Evolutionary conservation across 1,140 invertebrate genomes (phyloP).

Genomic region (Homalodisca vitripennis): DNA sequence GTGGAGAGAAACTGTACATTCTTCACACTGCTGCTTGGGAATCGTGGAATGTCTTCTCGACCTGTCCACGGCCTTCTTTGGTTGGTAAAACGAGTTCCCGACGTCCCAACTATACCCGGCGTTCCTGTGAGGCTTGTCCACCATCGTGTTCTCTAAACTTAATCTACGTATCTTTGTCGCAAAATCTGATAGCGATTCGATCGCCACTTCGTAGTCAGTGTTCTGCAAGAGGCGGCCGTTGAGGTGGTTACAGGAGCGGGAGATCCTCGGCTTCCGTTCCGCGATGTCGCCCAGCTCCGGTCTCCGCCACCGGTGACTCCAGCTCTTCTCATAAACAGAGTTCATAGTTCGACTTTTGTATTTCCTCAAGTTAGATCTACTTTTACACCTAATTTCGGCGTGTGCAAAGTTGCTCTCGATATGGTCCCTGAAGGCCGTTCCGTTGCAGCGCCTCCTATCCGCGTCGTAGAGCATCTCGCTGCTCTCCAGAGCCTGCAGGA

Average conservation of each 20-base stretch:
- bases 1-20: too few species aligned
- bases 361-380: slow-evolving; percentile 14
- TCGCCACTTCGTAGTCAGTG: slow-evolving; percentile 8
- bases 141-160: slow-evolving; percentile 8
- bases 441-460: background rate
- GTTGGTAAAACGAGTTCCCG: background rate
- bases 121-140: background rate
- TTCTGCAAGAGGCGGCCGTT: background rate
- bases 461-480: background rate
- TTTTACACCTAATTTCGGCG: slow-evolving; percentile 12
- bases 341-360: slow-evolving; percentile 17
- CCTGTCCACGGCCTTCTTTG: background rate
- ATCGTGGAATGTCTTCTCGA: slow-evolving; percentile 20
- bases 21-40: too few species aligned
- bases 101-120: background rate
- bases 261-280: background rate
- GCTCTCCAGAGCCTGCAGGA: slow-evolving; percentile 3
- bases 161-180: slow-evolving; percentile 25
- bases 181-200: slow-evolving; percentile 15
- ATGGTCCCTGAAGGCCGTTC: background rate
- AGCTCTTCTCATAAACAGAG: slow-evolving; percentile 2
- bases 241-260: background rate
- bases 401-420: background rate
- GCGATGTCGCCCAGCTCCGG: background rate
- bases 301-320: background rate